phyloP scores from a whole-genome alignment of 2,113 vertebrate genomes.

The Illadopsis cleaveri region DNA sequence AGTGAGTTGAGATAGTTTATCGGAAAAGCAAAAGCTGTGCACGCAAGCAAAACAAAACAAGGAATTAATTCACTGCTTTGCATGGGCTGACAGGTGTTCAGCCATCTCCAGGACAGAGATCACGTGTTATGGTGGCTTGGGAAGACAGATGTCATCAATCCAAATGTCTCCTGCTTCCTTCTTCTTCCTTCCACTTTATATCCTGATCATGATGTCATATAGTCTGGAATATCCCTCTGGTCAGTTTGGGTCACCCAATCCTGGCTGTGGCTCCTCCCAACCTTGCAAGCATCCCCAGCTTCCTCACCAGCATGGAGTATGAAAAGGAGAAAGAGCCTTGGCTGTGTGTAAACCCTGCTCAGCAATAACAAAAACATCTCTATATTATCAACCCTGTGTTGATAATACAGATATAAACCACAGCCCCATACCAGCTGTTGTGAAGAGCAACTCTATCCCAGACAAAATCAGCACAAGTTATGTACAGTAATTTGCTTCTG shows the following conservation, averaged over 20 bases:
- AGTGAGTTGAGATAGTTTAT: background rate
- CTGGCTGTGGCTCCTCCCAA: background rate
- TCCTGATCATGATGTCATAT: background rate
- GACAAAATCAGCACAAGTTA: background rate
- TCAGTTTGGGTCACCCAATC: background rate
- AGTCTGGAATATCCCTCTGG: background rate
- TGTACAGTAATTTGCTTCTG: background rate
- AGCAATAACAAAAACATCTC: background rate
- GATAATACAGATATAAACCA: background rate
- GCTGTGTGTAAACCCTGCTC: background rate
- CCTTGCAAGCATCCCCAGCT: accelerated
- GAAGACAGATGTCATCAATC: background rate
- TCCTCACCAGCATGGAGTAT: background rate
- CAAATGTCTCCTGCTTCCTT: background rate
- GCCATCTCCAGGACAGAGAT: background rate
- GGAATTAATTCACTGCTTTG: background rate
- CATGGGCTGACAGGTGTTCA: background rate
- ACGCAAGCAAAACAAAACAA: background rate
- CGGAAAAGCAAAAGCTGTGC: background rate
- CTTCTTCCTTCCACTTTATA: background rate
- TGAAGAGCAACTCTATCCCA: background rate
- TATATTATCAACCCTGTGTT: background rate
- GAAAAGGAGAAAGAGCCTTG: background rate
- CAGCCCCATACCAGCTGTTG: background rate
- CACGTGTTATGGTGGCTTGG: background rate